Conservation (phyloP, 2,797 vertebrate species). For the Ataeniobius toweri region DNA sequence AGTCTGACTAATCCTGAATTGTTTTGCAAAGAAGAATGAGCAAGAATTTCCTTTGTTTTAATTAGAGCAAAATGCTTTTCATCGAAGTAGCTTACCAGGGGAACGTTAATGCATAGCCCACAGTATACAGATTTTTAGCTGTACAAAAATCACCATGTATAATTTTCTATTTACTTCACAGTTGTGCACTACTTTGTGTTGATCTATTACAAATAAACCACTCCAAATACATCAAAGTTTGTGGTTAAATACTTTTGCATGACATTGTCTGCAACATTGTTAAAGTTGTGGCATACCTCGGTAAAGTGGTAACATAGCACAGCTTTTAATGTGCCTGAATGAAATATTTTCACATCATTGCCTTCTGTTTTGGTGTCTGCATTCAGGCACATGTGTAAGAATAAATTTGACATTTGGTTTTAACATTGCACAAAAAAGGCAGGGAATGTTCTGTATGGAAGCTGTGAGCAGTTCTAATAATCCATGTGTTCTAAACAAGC, state of each 20-base stretch:
- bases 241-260: neutral
- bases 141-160: too few species aligned
- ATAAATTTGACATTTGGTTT: constrained; percentile 25
- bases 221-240: neutral
- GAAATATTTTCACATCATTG: constrained; percentile 35
- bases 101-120: too few species aligned
- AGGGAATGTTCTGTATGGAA: constrained; percentile 4
- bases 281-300: neutral
- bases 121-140: too few species aligned
- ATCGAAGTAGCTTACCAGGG: too few species aligned
- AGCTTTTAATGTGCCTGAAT: constrained; percentile 6
- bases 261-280: neutral
- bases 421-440: constrained; percentile 8
- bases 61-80: too few species aligned
- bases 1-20: too few species aligned
- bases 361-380: constrained; percentile 6
- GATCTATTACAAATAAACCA: neutral
- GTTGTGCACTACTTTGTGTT: too few species aligned
- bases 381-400: constrained; percentile 11
- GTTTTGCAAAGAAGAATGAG: too few species aligned
- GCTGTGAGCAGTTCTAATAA: neutral
- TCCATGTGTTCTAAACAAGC: constrained; percentile 22
- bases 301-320: neutral
- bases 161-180: too few species aligned
- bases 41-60: too few species aligned